Base-by-base conservation (phyloP, 1,140 invertebrate genomes). In the Dinothrombium tinctorium region DNA sequence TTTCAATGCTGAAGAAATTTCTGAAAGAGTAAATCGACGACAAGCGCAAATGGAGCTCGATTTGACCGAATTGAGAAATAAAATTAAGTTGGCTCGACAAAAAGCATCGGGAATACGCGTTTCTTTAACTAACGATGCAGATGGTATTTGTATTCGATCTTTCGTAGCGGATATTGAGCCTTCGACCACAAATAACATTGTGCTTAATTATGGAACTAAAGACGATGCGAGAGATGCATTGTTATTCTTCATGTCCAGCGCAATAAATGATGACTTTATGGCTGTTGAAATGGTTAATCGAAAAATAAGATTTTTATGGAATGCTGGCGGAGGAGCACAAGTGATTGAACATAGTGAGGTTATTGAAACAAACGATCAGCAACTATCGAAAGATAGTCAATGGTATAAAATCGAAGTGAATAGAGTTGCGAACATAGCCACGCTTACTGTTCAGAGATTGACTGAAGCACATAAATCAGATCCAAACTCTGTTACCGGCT, bases 51-150 rank as follows among this genome's bases (percentile, higher is more conserved):
- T 51, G 25, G 40, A 49, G 0, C 57, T 61, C 2, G 71, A 73
- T 44, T 46, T 86, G 14, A 63, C 68, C 33, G 66, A 69, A 33
- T 59, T 87, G 0, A 66, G 68, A 22, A 66, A 74, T 51, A 72
- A 73, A 55, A 78, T 86, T 38, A 61, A 67, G 2, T 68, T 76
- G 52, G 77, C 80, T 0, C 65, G 69, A 48, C 78, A 86, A 56
- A 71, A 72, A 9, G 79, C 80, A 1, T 70, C 79, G 36, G 72
- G 71, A 33, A 81, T 89, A 49, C 68, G 73, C 36, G 66, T 87
- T 2, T 82, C 81, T 0, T 47, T 86, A 43, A 72, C 58, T 6
- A 56, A 56, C 36, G 53, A 58, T 21, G 39, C 43, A 14, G 40
- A 52, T 32, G 55, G 57, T 15, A 71, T 69, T 37, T 87, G 82